A percentile compares a stretch with the other conserved stretches of the same genome.
These are phyloP conservation scores for Oenanthe oenanthe DNA, from an alignment of 2,113 vertebrate species.

Conservation along the genomic window DNA sequence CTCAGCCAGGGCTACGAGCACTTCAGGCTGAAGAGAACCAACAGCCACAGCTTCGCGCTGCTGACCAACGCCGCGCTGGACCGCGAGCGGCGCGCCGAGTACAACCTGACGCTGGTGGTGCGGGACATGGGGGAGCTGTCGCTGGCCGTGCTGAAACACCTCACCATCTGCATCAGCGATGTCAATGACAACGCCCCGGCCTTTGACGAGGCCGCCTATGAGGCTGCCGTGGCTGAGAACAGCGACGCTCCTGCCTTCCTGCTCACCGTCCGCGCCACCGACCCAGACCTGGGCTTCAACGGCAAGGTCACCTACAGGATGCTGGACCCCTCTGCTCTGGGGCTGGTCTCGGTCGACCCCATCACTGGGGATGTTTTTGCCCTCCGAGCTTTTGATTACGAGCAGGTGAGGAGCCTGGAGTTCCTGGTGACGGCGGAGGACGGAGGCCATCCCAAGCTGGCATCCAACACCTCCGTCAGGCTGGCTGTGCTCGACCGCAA, in stretches of 20 bases:
- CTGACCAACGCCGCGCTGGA: constrained; percentile 85
- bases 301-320: constrained; percentile 87
- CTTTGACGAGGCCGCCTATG: constrained; percentile 80
- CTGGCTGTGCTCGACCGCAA: constrained; percentile 85
- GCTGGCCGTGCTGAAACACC: constrained; percentile 74
- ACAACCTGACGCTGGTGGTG: constrained; percentile 85
- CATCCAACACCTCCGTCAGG: constrained; percentile 79
- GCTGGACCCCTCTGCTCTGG: constrained; percentile 59
- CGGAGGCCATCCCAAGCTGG: constrained; percentile 82
- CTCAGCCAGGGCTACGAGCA: constrained; percentile 80
- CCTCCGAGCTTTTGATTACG: constrained; percentile 82
- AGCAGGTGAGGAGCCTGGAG: constrained; percentile 79
- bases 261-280: constrained; percentile 81
- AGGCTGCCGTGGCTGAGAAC: constrained; percentile 82
- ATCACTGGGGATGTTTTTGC: constrained; percentile 81
- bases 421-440: constrained; percentile 86
- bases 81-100: constrained; percentile 83
- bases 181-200: constrained; percentile 89
- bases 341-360: constrained; percentile 79
- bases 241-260: constrained; percentile 72
- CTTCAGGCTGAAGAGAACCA: constrained; percentile 85
- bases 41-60: constrained; percentile 85
- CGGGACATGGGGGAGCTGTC: constrained; percentile 80
- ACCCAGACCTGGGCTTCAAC: constrained; percentile 83
- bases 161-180: constrained; percentile 85